These are phyloP conservation scores for Montipora sp. DNA, from an alignment of 64 coral and sea anemone species.

Conservation along the genomic window DNA sequence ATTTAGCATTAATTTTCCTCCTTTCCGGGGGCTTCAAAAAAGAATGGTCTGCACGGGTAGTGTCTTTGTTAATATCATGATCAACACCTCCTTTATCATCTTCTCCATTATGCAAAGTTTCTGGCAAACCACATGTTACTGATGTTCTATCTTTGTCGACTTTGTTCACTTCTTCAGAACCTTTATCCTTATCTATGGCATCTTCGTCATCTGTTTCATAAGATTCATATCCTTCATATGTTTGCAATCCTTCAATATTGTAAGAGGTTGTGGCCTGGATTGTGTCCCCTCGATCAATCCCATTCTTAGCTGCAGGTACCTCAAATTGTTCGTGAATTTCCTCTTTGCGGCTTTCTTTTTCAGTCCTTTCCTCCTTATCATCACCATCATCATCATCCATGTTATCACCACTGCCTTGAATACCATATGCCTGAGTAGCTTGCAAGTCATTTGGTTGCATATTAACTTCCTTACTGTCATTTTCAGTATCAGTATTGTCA, in stretches of 20 bases:
- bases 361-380: neutral
- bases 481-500: neutral
- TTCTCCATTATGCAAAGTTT: neutral
- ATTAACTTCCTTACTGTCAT: neutral
- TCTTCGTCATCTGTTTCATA: constrained; percentile 33
- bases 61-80: neutral
- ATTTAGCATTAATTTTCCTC: neutral
- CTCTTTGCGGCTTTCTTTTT: neutral
- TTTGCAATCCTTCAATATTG: constrained; percentile 22
- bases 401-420: neutral
- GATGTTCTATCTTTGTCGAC: neutral
- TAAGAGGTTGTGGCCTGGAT: neutral
- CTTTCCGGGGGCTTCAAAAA: neutral
- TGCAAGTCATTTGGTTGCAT: constrained; percentile 4
- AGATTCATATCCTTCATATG: constrained; percentile 31
- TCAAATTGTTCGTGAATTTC: neutral
- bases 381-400: constrained; percentile 12
- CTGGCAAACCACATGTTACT: neutral
- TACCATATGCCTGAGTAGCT: constrained; percentile 45
- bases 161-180: neutral
- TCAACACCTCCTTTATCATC: neutral
- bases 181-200: neutral
- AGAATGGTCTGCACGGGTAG: neutral
- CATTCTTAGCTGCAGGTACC: neutral
- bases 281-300: neutral